Percentiles rank a stretch among this genome's conserved stretches.
Conservation (phyloP, 2,888 invertebrate species). For the Hipparchia sbordonii region DNA sequence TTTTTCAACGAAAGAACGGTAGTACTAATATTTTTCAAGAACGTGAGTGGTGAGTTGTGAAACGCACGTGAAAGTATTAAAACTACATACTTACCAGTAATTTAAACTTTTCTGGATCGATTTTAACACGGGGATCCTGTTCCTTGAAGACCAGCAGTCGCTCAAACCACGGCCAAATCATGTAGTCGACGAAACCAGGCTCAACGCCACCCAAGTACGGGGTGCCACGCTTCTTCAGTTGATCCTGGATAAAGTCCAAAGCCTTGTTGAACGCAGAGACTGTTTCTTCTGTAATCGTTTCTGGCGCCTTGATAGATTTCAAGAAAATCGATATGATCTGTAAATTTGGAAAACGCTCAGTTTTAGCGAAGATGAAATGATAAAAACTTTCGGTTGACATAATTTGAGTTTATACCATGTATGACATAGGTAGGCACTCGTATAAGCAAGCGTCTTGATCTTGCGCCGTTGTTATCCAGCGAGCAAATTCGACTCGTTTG, state of each 20-base stretch:
- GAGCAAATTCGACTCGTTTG: no score
- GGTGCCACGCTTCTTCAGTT: constrained; percentile 83
- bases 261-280: constrained; percentile 59
- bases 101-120: constrained; percentile 81
- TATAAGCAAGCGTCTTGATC: no score
- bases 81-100: constrained; percentile 55
- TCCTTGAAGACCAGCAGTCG: constrained; percentile 77
- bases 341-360: constrained; percentile 31
- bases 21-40: no score
- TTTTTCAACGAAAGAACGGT: no score
- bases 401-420: no score
- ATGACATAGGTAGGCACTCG: no score
- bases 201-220: constrained; percentile 84
- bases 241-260: constrained; percentile 84
- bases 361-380: no score
- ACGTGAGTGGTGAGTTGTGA: no score
- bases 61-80: no score
- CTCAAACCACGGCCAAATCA: constrained; percentile 95
- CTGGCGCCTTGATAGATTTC: constrained; percentile 54
- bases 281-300: constrained; percentile 54
- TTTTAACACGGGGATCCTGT: constrained; percentile 70
- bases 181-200: constrained; percentile 90
- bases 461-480: no score
- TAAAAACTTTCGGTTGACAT: no score
- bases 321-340: constrained; percentile 57